A percentile compares a stretch with the other conserved stretches of the same genome.
Evolutionary conservation across 2,888 invertebrate species (phyloP).

Genomic region (Leptopterna dolabrata): DNA sequence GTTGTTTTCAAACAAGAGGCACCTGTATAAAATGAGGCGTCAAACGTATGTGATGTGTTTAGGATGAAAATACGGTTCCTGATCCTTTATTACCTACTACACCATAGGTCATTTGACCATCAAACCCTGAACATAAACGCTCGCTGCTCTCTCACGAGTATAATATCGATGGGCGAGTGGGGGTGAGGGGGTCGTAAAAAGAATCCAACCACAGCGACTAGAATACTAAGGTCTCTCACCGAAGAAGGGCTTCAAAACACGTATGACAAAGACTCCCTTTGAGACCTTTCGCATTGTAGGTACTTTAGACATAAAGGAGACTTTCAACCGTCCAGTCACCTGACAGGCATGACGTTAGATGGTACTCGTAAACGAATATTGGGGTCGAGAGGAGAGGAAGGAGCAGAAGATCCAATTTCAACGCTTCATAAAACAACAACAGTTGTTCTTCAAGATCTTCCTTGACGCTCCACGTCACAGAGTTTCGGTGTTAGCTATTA

Average conservation of each 20-base stretch:
- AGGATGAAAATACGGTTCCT: background rate
- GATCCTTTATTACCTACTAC: background rate
- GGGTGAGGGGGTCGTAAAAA: background rate
- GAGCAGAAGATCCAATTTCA: background rate
- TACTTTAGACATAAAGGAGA: background rate
- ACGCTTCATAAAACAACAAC: background rate
- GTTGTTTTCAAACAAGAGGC: too few species aligned
- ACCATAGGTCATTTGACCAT: background rate
- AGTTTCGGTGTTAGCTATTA: background rate
- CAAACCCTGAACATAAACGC: background rate
- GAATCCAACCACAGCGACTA: background rate
- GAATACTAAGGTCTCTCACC: background rate
- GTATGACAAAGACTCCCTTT: background rate
- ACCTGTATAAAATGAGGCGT: too few species aligned
- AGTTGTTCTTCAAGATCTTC: background rate
- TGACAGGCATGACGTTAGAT: background rate
- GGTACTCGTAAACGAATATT: background rate
- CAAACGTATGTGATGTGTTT: too few species aligned
- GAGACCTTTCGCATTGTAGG: background rate
- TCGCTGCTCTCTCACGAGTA: background rate
- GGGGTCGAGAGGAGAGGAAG: background rate
- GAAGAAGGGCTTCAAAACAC: background rate
- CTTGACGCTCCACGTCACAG: background rate
- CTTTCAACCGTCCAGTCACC: background rate
- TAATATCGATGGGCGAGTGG: too few species aligned